Percentiles rank a stretch among this genome's conserved stretches.
phyloP scores from a whole-genome alignment of 2,113 vertebrate species.

The Apodemus speciosus region DNA sequence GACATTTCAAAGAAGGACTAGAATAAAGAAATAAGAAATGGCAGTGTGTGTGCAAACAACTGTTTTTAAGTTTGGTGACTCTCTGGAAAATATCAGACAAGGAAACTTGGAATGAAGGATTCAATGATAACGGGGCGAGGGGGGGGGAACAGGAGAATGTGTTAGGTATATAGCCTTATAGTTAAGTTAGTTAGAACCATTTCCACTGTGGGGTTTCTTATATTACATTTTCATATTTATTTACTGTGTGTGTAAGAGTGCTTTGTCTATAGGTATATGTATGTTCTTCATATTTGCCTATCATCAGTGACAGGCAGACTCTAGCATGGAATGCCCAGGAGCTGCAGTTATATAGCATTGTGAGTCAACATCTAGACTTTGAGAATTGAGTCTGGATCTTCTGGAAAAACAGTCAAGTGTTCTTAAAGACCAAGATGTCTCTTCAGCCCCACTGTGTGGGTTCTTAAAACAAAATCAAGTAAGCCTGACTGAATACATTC shows the following conservation, averaged over 20 bases:
- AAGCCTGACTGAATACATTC: background rate
- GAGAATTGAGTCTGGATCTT: background rate
- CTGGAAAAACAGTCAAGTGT: background rate
- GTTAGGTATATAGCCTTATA: background rate
- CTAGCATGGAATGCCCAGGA: no score
- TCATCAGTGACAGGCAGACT: background rate
- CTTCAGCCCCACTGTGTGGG: background rate
- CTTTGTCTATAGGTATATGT: background rate
- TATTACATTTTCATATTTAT: background rate
- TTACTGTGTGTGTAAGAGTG: background rate
- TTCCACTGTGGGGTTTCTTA: background rate
- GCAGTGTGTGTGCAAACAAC: background rate
- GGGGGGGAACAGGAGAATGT: background rate
- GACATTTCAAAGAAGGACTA: background rate
- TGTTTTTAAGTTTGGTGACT: no score
- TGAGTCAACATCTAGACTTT: background rate
- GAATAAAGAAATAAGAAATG: background rate
- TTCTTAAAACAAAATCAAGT: slow-evolving; percentile 1
- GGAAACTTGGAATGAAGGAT: background rate
- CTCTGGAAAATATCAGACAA: background rate
- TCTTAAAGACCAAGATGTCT: background rate
- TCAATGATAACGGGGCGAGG: background rate
- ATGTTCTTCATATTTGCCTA: background rate
- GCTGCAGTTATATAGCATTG: background rate
- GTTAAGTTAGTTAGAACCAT: background rate